phyloP scores from a whole-genome alignment of 2,797 vertebrate genomes.

The Pogonophryne albipinna region DNA sequence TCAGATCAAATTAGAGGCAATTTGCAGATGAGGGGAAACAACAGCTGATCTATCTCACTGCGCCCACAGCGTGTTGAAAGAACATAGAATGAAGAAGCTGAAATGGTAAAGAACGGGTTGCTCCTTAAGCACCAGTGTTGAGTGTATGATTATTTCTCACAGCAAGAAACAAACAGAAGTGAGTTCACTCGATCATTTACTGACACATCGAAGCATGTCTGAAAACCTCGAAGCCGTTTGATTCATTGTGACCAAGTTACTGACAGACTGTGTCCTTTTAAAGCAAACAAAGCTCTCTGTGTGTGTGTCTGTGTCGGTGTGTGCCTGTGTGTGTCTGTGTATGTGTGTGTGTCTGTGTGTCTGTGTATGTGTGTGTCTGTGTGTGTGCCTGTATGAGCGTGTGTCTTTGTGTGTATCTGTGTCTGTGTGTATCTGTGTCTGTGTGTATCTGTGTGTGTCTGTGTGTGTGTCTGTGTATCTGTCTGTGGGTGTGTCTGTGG shows the following conservation, averaged over 20 bases:
- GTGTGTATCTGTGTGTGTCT: too few relatives aligned
- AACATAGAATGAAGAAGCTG: not conserved
- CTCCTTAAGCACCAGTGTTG: not conserved
- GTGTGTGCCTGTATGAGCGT: too few relatives aligned
- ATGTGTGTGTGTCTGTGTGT: too few relatives aligned
- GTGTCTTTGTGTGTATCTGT: too few relatives aligned
- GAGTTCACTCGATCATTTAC: not conserved
- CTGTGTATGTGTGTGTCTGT: too few relatives aligned
- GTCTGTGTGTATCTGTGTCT: too few relatives aligned
- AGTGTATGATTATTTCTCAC: too few relatives aligned
- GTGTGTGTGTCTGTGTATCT: too few relatives aligned
- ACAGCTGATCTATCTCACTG: not conserved
- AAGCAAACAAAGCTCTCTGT: slow-evolving; percentile 3
- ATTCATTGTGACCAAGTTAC: slow-evolving; percentile 10
- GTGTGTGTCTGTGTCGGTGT: not conserved
- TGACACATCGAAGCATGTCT: not conserved
- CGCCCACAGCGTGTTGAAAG: not conserved
- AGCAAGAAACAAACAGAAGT: not conserved
- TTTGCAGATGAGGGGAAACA: not conserved
- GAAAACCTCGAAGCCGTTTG: not conserved
- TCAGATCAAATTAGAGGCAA: slow-evolving; percentile 13
- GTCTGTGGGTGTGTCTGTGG: too few relatives aligned
- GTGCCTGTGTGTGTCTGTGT: not conserved
- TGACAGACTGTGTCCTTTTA: not conserved
- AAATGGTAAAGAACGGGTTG: not conserved